Conservation (phyloP, 2,888 invertebrate genomes). For the Carterocephalus palaemon region DNA sequence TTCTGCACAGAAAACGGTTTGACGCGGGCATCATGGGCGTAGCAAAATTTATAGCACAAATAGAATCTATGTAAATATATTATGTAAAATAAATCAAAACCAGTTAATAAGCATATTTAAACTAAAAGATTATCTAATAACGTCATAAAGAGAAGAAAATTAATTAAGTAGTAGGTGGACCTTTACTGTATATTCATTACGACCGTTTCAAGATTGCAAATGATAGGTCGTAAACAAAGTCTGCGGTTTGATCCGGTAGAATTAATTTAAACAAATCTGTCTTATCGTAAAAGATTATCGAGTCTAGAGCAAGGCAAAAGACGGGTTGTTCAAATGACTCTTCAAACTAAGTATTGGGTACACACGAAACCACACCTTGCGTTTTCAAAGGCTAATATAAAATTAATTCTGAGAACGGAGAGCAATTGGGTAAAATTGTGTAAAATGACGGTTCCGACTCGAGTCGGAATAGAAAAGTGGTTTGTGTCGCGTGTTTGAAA, state of each 20-base stretch:
- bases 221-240: conserved; percentile 23
- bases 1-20: too few relatives aligned
- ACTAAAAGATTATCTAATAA: too few relatives aligned
- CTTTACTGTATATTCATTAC: conserved; percentile 8
- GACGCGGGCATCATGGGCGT: too few relatives aligned
- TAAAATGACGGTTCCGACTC: conserved; percentile 76
- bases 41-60: too few relatives aligned
- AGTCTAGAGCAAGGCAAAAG: conserved; percentile 64
- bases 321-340: conserved; percentile 67
- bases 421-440: conserved; percentile 78
- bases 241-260: conserved; percentile 17
- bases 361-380: conserved; percentile 74
- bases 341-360: conserved; percentile 68
- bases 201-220: conserved; percentile 16
- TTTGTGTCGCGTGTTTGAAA: conserved; percentile 76
- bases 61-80: too few relatives aligned
- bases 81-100: background rate
- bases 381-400: conserved; percentile 78
- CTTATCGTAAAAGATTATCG: conserved; percentile 62
- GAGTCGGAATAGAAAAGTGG: conserved; percentile 76
- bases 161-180: conserved; percentile 9
- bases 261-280: conserved; percentile 49
- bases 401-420: conserved; percentile 76
- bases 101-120: background rate
- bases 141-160: conserved; percentile 10